Conservation (phyloP, 2,888 invertebrate genomes). For the Limenitis camilla region DNA sequence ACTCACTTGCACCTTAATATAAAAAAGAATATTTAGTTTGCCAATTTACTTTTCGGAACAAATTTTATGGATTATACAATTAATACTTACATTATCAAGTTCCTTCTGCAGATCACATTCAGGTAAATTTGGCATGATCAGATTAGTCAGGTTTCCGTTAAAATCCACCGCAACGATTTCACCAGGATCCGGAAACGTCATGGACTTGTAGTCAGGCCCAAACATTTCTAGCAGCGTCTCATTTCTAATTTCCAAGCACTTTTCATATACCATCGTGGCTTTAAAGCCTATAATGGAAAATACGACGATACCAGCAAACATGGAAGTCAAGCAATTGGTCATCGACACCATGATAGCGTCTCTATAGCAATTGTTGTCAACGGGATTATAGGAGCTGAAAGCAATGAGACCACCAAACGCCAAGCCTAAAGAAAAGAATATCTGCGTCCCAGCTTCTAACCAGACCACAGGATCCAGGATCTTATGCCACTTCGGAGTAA, state of each 20-base stretch:
- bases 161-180: constrained; percentile 65
- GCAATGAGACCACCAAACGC: constrained; percentile 97
- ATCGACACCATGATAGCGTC: constrained; percentile 94
- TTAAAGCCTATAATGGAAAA: constrained; percentile 97
- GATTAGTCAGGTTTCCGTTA: constrained; percentile 71
- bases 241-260: constrained; percentile 79
- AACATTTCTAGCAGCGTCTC: constrained; percentile 74
- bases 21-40: too few species aligned
- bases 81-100: constrained; percentile 85
- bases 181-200: constrained; percentile 74
- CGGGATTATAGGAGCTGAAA: constrained; percentile 96
- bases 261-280: constrained; percentile 87
- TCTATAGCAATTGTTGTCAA: constrained; percentile 95
- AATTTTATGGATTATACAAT: too few species aligned
- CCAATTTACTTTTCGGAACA: too few species aligned
- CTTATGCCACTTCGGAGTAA: constrained; percentile 94
- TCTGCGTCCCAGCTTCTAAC: constrained; percentile 98
- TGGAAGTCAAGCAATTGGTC: constrained; percentile 95
- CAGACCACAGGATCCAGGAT: constrained; percentile 95
- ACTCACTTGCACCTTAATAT: too few species aligned
- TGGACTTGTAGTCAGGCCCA: constrained; percentile 62
- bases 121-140: constrained; percentile 80
- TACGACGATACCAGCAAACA: constrained; percentile 97
- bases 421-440: constrained; percentile 95
- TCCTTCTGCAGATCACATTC: constrained; percentile 90